A percentile compares a stretch with the other conserved stretches of the same genome.
Conservation (phyloP, 1,140 invertebrate species). For the Atopsyche davidsoni region DNA sequence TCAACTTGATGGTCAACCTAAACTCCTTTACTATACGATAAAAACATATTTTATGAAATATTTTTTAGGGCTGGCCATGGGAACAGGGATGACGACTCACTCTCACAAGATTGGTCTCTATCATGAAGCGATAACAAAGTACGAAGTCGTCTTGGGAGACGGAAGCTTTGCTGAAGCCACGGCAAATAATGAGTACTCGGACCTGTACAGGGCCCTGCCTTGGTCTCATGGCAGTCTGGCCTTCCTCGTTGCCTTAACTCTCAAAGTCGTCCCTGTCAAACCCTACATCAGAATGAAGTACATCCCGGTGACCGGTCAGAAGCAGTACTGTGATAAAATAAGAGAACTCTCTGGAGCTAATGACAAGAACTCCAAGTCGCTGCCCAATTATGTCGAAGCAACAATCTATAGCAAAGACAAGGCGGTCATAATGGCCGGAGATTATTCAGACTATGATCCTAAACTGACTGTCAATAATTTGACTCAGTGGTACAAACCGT, state of each 20-base stretch:
- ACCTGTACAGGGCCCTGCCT: constrained; percentile 69
- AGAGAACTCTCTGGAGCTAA: constrained; percentile 49
- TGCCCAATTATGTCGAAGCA: constrained; percentile 74
- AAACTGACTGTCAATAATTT: constrained; percentile 58
- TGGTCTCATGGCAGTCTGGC: constrained; percentile 83
- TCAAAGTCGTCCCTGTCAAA: constrained; percentile 67
- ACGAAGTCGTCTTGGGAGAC: constrained; percentile 68
- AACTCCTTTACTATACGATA: too few relatives aligned
- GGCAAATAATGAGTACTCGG: constrained; percentile 62
- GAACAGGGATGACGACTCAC: constrained; percentile 75
- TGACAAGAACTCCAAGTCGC: constrained; percentile 47
- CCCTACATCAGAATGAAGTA: constrained; percentile 67
- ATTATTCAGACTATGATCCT: constrained; percentile 41
- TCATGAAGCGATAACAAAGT: constrained; percentile 71
- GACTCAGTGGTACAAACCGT: constrained; percentile 75
- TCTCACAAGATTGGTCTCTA: constrained; percentile 76
- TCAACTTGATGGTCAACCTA: too few relatives aligned
- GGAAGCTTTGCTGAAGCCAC: constrained; percentile 65
- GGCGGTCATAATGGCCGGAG: constrained; percentile 73
- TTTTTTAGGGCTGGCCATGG: constrained; percentile 69
- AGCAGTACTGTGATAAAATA: constrained; percentile 58
- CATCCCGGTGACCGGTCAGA: constrained; percentile 54
- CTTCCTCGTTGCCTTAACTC: constrained; percentile 70
- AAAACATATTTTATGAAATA: background rate
- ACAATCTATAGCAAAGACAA: constrained; percentile 61